Base-by-base conservation (phyloP, 2,797 vertebrate genomes). In the Amazonetta brasiliensis region DNA sequence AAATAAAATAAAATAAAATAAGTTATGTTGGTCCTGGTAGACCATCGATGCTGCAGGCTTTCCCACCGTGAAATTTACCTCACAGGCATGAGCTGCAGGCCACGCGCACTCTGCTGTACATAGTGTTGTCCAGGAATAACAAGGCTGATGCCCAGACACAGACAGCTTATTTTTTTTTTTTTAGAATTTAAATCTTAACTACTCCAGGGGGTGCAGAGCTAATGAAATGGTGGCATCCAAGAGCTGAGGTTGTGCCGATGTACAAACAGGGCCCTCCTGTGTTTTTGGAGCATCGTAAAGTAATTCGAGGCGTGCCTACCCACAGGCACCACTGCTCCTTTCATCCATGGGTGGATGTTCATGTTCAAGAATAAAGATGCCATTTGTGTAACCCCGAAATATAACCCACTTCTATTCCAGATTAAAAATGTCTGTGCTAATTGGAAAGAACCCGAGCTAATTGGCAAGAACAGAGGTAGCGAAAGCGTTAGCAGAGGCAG, bases 151-250 rank as follows among this genome's bases (percentile, higher is more conserved):
- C 5, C 3, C 25, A 33, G 68, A 8, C 4, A 6, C 30, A 6
- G 46, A 5, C 2, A 33, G 43, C 18, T 12, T 16, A n/a, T 23
- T 6, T 14, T 50, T 50, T 50, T 50, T 48, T 25, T 44, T 26
- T 6, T 48, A 25, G 23, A 16, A 46, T 26, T 7, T 2, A 35
- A 71, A 56, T 22, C 6, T 37, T 54, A 26, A 6, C 33, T 12
- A 2, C 25, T 25, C 7, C 3, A 3, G 43, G 2, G 30, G 14
- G 14, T 0, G 2, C 2, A 17, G 48, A 50, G 50, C 44, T 63
- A 37, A 15, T 67, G 5, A 50, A 88, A 58, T 2, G 25, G 15
- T 12, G 3, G 44, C 33, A 11, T 23, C 2, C 6, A 17, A 22
- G 35, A 59, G 31, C 44, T 7, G 52, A 69, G 44, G 31, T n/a